A percentile compares a stretch with the other conserved stretches of the same genome.
phyloP scores from a whole-genome alignment of 2,888 invertebrate species.

The Leucozona laternaria region DNA sequence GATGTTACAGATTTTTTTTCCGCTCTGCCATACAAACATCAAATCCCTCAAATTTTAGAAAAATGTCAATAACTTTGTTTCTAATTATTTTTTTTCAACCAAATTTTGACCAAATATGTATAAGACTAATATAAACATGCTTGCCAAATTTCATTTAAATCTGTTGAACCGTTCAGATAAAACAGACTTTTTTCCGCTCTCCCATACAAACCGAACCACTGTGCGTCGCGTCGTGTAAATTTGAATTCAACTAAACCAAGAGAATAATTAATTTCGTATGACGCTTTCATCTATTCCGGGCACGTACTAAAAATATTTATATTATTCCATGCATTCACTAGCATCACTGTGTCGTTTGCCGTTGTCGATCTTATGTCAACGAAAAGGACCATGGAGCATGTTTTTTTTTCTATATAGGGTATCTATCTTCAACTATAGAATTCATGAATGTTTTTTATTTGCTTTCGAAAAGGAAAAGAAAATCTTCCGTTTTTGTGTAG shows the following conservation, averaged over 20 bases:
- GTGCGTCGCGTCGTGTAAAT: conserved; percentile 28
- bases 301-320: conserved; percentile 54
- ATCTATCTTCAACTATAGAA: conserved; percentile 23
- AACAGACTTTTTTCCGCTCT: no score
- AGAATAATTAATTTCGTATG: conserved; percentile 54
- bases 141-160: no score
- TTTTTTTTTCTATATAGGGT: conserved; percentile 2
- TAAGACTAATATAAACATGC: no score
- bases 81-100: no score
- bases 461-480: conserved; percentile 33
- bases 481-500: background rate
- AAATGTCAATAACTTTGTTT: no score
- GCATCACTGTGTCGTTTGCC: conserved; percentile 5
- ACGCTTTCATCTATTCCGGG: conserved; percentile 38
- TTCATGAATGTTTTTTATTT: conserved; percentile 51
- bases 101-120: no score
- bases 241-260: conserved; percentile 35
- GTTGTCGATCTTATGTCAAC: conserved; percentile 32
- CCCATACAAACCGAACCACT: no score
- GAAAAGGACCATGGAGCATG: conserved; percentile 14
- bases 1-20: no score
- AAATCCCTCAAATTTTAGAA: no score
- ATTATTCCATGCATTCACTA: conserved; percentile 53
- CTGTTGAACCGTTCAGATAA: no score
- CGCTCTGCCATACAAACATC: no score